Evolutionary conservation across 2,113 vertebrate species (phyloP).

Genomic region (Piaya cayana): DNA sequence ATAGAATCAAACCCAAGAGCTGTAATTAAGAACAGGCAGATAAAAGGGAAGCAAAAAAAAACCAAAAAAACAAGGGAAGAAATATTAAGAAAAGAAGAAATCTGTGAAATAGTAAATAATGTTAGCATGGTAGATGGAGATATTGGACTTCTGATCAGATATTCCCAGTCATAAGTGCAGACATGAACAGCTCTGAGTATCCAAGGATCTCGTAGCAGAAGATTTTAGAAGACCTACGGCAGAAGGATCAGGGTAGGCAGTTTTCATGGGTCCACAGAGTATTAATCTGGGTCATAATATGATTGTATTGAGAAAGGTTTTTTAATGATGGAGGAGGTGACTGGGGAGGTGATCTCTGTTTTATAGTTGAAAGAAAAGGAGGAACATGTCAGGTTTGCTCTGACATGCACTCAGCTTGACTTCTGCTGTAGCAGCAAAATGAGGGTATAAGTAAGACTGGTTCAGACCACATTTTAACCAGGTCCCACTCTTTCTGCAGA

Average conservation of each 20-base stretch:
- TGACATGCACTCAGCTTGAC: neutral
- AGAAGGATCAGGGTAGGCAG: neutral
- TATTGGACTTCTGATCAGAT: neutral
- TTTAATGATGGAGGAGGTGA: neutral
- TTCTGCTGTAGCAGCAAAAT: neutral
- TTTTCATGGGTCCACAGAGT: neutral
- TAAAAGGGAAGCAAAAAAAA: neutral
- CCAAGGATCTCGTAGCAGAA: neutral
- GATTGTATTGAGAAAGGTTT: neutral
- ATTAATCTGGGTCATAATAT: neutral
- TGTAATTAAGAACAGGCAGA: neutral
- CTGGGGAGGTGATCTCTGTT: neutral
- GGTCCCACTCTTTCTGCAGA: neutral
- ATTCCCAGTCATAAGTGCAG: neutral
- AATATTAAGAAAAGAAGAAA: neutral
- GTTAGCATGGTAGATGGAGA: neutral
- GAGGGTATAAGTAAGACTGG: neutral
- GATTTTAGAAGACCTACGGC: neutral
- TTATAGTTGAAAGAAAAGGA: neutral
- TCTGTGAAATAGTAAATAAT: neutral
- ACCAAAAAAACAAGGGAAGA: fast-evolving
- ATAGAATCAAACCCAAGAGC: neutral
- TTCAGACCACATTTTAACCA: neutral
- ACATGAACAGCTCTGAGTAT: neutral
- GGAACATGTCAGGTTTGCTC: neutral